These are phyloP conservation scores for Onthophagus sagittarius DNA, from an alignment of 2,888 invertebrate genomes.

Conservation along the genomic window DNA sequence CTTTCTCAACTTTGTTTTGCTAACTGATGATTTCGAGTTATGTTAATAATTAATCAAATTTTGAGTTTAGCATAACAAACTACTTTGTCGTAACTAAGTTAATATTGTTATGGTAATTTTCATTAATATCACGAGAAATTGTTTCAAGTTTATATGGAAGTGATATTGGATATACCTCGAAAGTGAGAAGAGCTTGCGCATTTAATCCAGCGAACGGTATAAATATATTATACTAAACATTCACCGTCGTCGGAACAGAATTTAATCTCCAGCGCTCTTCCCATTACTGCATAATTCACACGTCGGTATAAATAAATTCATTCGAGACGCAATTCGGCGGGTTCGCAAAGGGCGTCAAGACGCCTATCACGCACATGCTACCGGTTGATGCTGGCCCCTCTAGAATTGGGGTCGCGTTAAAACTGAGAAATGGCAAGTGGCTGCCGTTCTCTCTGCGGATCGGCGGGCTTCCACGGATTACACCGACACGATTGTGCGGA, in stretches of 20 bases:
- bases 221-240: neutral
- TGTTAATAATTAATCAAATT: no score
- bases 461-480: slow-evolving; percentile 40
- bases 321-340: neutral
- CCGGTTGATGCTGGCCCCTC: neutral
- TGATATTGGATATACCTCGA: neutral
- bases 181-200: neutral
- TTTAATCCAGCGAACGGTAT: neutral
- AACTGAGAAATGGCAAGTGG: slow-evolving; percentile 45
- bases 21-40: no score
- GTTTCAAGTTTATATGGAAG: no score
- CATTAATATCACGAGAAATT: no score
- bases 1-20: no score
- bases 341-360: slow-evolving; percentile 3
- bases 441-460: slow-evolving; percentile 39
- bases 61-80: no score
- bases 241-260: neutral
- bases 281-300: slow-evolving; percentile 9
- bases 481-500: slow-evolving; percentile 37
- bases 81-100: no score
- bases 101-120: no score
- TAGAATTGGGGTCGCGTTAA: slow-evolving; percentile 31
- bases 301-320: slow-evolving; percentile 6
- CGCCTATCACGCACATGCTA: slow-evolving; percentile 13
- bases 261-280: slow-evolving; percentile 3